Conservation (phyloP, 2,113 vertebrate genomes). For the Poeciliopsis retropinna region DNA sequence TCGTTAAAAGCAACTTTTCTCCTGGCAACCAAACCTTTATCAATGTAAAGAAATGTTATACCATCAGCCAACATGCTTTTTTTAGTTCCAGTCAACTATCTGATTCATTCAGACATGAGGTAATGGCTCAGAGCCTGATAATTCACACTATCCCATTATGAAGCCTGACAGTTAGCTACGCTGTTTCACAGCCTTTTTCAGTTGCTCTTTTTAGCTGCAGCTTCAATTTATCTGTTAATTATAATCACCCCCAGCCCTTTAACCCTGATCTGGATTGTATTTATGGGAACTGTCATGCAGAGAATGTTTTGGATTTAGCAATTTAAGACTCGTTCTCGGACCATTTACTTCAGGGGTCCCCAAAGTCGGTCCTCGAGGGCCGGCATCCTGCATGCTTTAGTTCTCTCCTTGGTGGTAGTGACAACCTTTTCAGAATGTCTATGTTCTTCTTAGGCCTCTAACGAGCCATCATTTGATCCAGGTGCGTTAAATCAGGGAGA, state of each 20-base stretch:
- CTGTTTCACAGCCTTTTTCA: not conserved
- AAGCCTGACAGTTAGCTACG: constrained; percentile 4
- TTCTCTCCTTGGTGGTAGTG: too few relatives aligned
- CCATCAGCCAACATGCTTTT: not conserved
- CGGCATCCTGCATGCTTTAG: too few relatives aligned
- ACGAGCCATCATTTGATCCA: too few relatives aligned
- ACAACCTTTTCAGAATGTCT: too few relatives aligned
- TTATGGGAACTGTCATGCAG: not conserved
- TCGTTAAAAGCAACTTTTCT: not conserved
- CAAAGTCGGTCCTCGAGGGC: too few relatives aligned
- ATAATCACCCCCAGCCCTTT: not conserved
- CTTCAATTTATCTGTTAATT: not conserved
- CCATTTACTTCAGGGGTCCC: constrained; percentile 26
- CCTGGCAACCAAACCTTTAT: not conserved
- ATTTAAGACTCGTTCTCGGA: constrained; percentile 3
- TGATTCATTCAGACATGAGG: not conserved
- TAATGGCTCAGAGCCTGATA: not conserved
- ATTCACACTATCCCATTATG: not conserved
- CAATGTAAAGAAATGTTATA: not conserved
- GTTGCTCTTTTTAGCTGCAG: not conserved
- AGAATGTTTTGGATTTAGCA: constrained; percentile 12
- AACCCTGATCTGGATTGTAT: constrained; percentile 11
- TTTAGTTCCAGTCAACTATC: not conserved
- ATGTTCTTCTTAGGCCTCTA: too few relatives aligned
- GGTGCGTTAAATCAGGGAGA: too few relatives aligned